A percentile compares a stretch with the other conserved stretches of the same genome.
Conservation (phyloP, 2,888 invertebrate species). For the Dyspetes luteomarginatus region DNA sequence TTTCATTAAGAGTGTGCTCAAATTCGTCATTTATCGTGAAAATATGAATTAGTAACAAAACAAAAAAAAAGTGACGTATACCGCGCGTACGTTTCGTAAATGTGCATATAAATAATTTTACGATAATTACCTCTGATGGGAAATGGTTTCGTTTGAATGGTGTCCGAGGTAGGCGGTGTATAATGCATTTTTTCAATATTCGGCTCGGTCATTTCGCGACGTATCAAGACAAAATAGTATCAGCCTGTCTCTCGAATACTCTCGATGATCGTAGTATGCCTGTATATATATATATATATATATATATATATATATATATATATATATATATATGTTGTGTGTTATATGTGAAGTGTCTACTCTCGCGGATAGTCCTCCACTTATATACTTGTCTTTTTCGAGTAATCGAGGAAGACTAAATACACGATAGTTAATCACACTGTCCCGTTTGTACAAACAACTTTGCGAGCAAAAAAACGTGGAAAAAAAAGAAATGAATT, state of each 20-base stretch:
- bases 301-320: neutral
- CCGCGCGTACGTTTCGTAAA: constrained; percentile 7
- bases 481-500: constrained; percentile 42
- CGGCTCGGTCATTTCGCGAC: constrained; percentile 69
- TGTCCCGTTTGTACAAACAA: constrained; percentile 6
- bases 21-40: too few species aligned
- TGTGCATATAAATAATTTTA: constrained; percentile 32
- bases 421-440: constrained; percentile 20
- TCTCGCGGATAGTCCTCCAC: constrained; percentile 2
- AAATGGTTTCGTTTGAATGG: constrained; percentile 95
- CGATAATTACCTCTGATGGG: constrained; percentile 90
- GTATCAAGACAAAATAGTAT: neutral
- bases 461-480: constrained; percentile 33
- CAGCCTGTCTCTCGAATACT: neutral
- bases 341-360: too few species aligned
- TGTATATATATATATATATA: neutral
- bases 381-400: constrained; percentile 1
- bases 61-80: constrained; percentile 17
- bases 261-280: neutral
- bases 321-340: neutral
- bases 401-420: constrained; percentile 52
- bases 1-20: too few species aligned
- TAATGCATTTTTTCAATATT: constrained; percentile 78
- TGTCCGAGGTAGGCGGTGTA: constrained; percentile 91
- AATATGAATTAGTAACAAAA: too few species aligned